Percentiles rank a stretch among this genome's conserved stretches.
Evolutionary conservation across 2,113 vertebrate genomes (phyloP).

Genomic region (Nyctibius bracteatus): DNA sequence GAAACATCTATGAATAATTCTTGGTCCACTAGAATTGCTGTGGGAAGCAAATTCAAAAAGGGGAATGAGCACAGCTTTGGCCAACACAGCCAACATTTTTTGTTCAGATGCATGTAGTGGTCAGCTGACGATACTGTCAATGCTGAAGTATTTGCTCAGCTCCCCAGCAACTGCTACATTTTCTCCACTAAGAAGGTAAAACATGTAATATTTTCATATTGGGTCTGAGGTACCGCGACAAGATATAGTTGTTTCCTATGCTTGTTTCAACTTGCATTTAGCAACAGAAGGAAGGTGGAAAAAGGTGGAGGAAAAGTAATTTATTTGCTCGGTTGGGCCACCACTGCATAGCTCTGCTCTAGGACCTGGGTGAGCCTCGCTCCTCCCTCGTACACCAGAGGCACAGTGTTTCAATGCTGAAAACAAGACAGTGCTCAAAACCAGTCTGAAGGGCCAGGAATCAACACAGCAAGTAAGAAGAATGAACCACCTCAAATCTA

Average conservation of each 20-base stretch:
- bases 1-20: constrained; percentile 32
- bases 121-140: not conserved
- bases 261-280: not conserved
- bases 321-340: accelerated
- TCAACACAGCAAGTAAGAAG: not conserved
- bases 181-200: not conserved
- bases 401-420: not conserved
- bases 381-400: not conserved
- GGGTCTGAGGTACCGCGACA: not conserved
- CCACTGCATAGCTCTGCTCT: not conserved
- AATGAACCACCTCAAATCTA: not conserved
- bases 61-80: not conserved
- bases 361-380: not conserved
- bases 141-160: not conserved
- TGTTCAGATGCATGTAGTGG: not conserved
- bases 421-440: not conserved
- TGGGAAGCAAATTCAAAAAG: not conserved
- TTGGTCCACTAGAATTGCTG: constrained; percentile 24
- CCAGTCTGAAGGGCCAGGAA: not conserved
- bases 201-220: not conserved
- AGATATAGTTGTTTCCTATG: not conserved
- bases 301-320: not conserved
- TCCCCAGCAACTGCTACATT: not conserved
- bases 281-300: not conserved
- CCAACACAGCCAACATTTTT: not conserved